These are phyloP conservation scores for Drosophila kohkoa DNA, from an alignment of 1,140 invertebrate species.

Conservation along the genomic window DNA sequence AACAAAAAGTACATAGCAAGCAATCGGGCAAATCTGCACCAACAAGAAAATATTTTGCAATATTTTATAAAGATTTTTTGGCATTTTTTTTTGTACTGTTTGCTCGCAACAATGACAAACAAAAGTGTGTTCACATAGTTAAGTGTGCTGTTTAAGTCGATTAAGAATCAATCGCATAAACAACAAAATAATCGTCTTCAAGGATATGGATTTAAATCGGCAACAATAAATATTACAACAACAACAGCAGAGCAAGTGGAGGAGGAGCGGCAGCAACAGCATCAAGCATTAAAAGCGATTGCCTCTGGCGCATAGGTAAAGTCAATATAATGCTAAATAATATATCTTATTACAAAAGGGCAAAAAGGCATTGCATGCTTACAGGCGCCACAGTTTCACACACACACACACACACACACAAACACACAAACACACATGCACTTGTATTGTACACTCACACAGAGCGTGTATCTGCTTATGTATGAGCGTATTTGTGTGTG, in stretches of 20 bases:
- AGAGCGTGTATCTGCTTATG: constrained; percentile 1
- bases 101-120: constrained; percentile 53
- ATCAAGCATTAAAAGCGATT: background rate
- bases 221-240: background rate
- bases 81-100: constrained; percentile 68
- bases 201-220: background rate
- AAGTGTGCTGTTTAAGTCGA: constrained; percentile 29
- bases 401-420: constrained; percentile 18
- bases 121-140: constrained; percentile 66
- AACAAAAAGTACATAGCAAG: constrained; percentile 29
- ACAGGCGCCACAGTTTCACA: constrained; percentile 34
- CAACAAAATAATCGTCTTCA: constrained; percentile 1
- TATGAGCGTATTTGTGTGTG: constrained; percentile 6
- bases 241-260: background rate
- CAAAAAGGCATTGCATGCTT: constrained; percentile 60
- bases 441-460: background rate
- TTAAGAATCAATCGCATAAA: background rate
- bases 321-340: constrained; percentile 17
- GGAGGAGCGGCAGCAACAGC: background rate
- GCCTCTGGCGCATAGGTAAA: constrained; percentile 28
- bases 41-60: constrained; percentile 31
- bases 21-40: constrained; percentile 51
- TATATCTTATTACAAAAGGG: constrained; percentile 45
- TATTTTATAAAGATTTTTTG: constrained; percentile 71
- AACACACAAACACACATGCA: constrained; percentile 13